A percentile compares a stretch with the other conserved stretches of the same genome.
phyloP scores from a whole-genome alignment of 2,113 vertebrate species.

The Proterorhinus semilunaris region DNA sequence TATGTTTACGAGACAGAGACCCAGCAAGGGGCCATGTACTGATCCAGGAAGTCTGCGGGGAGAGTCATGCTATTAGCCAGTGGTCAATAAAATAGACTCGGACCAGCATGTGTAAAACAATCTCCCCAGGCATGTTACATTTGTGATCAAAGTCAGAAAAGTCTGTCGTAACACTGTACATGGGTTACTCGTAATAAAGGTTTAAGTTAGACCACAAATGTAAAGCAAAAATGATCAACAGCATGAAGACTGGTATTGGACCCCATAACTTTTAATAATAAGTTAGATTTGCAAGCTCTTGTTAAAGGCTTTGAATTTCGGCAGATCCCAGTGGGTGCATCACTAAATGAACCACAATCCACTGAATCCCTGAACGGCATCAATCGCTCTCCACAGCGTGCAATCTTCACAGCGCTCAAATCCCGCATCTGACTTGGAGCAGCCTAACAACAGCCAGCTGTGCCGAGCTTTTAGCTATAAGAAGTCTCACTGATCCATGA shows the following conservation, averaged over 20 bases:
- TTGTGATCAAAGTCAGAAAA: conserved; percentile 48
- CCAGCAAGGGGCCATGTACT: conserved; percentile 41
- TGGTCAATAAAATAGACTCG: conserved; percentile 23
- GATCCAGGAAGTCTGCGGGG: conserved; percentile 29
- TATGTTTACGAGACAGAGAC: conserved; percentile 29
- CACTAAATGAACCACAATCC: conserved; percentile 58
- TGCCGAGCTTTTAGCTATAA: conserved; percentile 30
- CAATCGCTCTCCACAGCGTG: conserved; percentile 25
- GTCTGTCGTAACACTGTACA: conserved; percentile 57
- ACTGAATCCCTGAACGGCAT: conserved; percentile 33
- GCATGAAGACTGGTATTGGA: conserved; percentile 30
- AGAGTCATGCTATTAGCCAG: conserved; percentile 43
- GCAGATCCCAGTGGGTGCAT: conserved; percentile 46
- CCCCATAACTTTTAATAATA: conserved; percentile 33
- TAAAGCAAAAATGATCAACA: conserved; percentile 39
- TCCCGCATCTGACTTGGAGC: conserved; percentile 30
- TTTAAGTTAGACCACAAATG: conserved; percentile 21
- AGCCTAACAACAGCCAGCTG: conserved; percentile 48
- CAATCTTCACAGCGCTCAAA: conserved; percentile 46
- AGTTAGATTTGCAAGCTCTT: conserved; percentile 41
- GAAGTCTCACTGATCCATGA: conserved; percentile 46
- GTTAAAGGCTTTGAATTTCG: conserved; percentile 52
- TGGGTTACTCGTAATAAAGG: conserved; percentile 24
- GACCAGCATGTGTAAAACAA: conserved; percentile 37
- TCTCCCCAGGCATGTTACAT: conserved; percentile 47